Evolutionary conservation across 2,797 vertebrate genomes (phyloP), one percentile per base, ranked within the genome.

Genomic region (Gymnothorax reevesii): DNA sequence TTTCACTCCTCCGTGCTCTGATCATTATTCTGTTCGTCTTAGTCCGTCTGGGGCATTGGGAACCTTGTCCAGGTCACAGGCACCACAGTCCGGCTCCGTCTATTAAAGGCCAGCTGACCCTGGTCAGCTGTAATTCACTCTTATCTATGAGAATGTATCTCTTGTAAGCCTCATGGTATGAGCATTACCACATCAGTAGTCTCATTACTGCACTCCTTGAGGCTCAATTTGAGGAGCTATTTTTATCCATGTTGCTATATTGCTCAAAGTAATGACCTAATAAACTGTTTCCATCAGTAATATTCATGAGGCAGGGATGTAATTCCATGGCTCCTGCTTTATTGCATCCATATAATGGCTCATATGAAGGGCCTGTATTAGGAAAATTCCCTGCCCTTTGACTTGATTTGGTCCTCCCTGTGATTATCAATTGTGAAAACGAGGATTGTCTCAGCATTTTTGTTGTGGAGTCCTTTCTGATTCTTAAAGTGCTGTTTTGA

Each of bases 51-150:
- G 52, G 57, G 66, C 49, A 62, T 8, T 62, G 83, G 12, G 6
- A 33, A 71, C 42, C 82, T 62, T 83, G 71, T 87, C 86, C 85
- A 84, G 87, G 80, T 87, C 57, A 85, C 60, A 5, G 33, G 59
- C 82, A 57, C 20, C 60, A 84, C 73, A 84, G 83, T 52, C 62
- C 86, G 55, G 84, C 84, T 59, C 33, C 27, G 7, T 82, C 82
- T 88, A 88, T 89, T 89, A 88, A 86, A 87, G 86, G 86, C 84
- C 69, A 59, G 85, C 84, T 42, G 33, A 42, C 33, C 87, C 85
- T 77, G 82, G 83, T 83, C 79, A 88, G 88, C 87, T 84, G 77
- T 87, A 85, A 85, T 27, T 7, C 15, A 22, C 33, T 80, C 57
- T 84, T 75, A 66, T 83, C 10, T 73, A 69, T 59, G 25, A 86